Evolutionary conservation across 2,888 invertebrate genomes (phyloP), one percentile per base, ranked within the genome.

Genomic region (Cheilosia impressa): DNA sequence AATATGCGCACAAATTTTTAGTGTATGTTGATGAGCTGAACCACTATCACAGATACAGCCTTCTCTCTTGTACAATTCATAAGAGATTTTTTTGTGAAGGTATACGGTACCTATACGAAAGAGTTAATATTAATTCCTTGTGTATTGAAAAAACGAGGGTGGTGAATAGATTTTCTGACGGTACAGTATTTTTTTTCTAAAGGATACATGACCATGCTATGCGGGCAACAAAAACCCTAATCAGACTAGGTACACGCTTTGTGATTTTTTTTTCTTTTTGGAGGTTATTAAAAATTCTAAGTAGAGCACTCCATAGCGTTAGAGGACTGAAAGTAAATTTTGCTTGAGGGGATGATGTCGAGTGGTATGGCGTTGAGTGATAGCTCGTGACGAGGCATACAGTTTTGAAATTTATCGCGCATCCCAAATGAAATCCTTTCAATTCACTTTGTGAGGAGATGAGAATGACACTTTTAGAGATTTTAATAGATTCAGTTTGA

Each of bases 1-100:
- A 91, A 91, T 91, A 91, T 91, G 91, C 89, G 89, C 84, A 85
- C 72, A 72, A 68, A 68, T 81, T 76, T 62, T 72, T 10, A 45
- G 52, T 60, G 24, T 58, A 65, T 58, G 17, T 15, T 84, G 80
- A 85, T 81, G 76, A 85, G 66, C 47, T 63, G 38, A 71, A 58
- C 19, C 31, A 52, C 57, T 47, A 68, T 27, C 38, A n/a, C 22
- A 6, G 10, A 55, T 43, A 55, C 53, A 31, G 41, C 57, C 45
- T 58, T 65, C 58, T 79, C 79, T 38, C 58, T 79, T 62, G 19
- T 24, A 41, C 72, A 4, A 7, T 24, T 43, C 7, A 41, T 5
- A 72, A 79, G 87, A 87, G 80, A 82, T 77, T 83, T 5, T 78
- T 72, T 57, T 10, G 60, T 71, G 47, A 76, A 76, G 52, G 45